phyloP scores from a whole-genome alignment of 2,888 invertebrate genomes.

The Chydorus sphaericus region DNA sequence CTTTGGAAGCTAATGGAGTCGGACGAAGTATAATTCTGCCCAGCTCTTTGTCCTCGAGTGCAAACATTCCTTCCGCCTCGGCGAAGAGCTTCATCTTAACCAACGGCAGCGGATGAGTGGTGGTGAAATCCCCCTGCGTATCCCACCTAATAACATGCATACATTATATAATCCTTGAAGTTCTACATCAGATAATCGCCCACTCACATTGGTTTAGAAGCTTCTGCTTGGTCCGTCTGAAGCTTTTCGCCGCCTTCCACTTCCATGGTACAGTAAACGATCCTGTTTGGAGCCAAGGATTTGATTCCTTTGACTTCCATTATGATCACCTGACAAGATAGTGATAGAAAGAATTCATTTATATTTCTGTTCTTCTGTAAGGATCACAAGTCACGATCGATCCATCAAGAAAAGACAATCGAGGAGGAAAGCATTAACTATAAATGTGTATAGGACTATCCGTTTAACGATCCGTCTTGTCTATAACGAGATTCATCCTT shows the following conservation, averaged over 20 bases:
- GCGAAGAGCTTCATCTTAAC: conserved; percentile 97
- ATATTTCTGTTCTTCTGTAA: too few species aligned
- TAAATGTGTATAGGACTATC: too few species aligned
- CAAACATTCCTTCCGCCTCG: conserved; percentile 91
- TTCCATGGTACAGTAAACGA: conserved; percentile 99
- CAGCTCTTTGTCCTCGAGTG: conserved; percentile 96
- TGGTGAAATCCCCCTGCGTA: conserved; percentile 98
- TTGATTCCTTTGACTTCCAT: conserved; percentile 98
- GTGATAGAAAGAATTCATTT: too few species aligned
- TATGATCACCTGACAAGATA: conserved; percentile 82
- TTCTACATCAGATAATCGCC: too few species aligned
- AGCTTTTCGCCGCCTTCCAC: conserved; percentile 97
- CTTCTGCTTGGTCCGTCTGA: conserved; percentile 98
- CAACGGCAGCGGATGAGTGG: conserved; percentile 87
- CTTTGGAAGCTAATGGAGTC: conserved; percentile 73
- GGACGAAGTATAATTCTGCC: conserved; percentile 82
- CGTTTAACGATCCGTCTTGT: too few species aligned
- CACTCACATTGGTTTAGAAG: conserved; percentile 81
- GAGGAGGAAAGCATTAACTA: too few species aligned
- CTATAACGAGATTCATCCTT: too few species aligned
- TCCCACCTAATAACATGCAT: conserved; percentile 67
- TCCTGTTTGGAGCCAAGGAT: conserved; percentile 88
- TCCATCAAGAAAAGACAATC: too few species aligned
- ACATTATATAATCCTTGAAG: not conserved
- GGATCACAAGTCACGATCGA: too few species aligned